Percentiles rank a stretch among this genome's conserved stretches.
These are phyloP conservation scores for Peromyscus aztecus DNA, from an alignment of 2,797 vertebrate genomes.

Conservation along the genomic window DNA sequence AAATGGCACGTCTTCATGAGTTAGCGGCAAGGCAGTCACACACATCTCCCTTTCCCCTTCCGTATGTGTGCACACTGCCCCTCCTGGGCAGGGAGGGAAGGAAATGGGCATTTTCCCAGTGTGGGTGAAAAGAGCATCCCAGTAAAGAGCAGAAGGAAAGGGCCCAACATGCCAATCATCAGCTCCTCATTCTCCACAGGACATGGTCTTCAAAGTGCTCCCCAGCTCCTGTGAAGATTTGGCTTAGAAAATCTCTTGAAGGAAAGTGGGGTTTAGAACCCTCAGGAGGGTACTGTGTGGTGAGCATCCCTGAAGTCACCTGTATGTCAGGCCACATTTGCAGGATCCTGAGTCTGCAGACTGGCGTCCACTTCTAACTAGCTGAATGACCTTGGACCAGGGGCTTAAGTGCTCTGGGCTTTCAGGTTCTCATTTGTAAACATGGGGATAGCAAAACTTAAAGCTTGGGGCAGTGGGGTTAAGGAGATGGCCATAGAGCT, in stretches of 20 bases:
- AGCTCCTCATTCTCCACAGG: background rate
- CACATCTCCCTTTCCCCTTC: background rate
- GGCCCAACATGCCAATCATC: background rate
- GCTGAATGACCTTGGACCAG: background rate
- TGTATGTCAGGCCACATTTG: fast-evolving
- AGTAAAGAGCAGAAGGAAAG: slow-evolving; percentile 50
- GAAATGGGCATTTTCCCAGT: slow-evolving; percentile 71
- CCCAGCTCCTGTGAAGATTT: background rate
- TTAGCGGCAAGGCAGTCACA: slow-evolving; percentile 10
- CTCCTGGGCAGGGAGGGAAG: slow-evolving; percentile 77
- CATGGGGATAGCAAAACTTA: background rate
- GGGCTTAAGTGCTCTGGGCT: background rate
- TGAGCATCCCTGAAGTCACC: background rate
- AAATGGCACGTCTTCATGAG: slow-evolving; percentile 36
- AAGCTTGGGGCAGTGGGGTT: background rate
- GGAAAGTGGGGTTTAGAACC: background rate
- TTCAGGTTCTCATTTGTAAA: background rate
- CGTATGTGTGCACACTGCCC: slow-evolving; percentile 17
- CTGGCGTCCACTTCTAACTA: fast-evolving
- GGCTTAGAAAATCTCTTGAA: background rate
- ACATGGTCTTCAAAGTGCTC: fast-evolving
- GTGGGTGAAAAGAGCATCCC: slow-evolving; percentile 77
- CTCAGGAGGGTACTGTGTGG: fast-evolving
- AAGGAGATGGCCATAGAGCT: fast-evolving
- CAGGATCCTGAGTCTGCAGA: background rate